Base-by-base conservation (phyloP, 2,797 vertebrate genomes). In the Emys orbicularis region DNA sequence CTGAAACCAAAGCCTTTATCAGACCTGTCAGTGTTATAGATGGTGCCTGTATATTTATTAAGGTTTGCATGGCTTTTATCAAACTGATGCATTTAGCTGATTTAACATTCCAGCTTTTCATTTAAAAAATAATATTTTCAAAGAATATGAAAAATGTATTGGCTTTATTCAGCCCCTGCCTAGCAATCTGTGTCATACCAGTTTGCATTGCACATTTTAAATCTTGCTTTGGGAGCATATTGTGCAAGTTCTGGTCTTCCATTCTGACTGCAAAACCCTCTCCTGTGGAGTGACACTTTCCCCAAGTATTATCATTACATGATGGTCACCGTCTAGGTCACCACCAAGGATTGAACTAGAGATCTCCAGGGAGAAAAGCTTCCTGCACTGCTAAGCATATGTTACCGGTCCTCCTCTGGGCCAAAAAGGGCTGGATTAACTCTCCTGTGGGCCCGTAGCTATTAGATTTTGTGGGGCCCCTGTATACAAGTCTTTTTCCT, bases 1-100 rank as follows among this genome's bases (percentile, higher is more conserved):
- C 83, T 90, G 80, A 93, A 97, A 96, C 91, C 83, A 89, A 91
- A 96, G 77, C 13, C 80, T 98, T 98, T 98, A 97, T 98, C 97
- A 96, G 91, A 96, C 92, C 96, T 98, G 98, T 98, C 98, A 98
- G 49, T 83, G 82, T 98, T 98, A 98, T 97, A 98, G 96, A 98
- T 98, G 98, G 92, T 94, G 52, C 88, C 95, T 96, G 95, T 97
- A 94, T 97, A 96, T 96, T 95, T 97, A 97, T 93, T 95, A 96
- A 98, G 90, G 96, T 98, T 97, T 98, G 95, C 97, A 97, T 97
- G 96, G 92, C 94, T 97, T 98, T 97, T 97, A 97, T 98, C 97
- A 97, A 96, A 96, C 86, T 94, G 85, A 96, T 97, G 79, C 84
- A 96, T 83, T 97, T 97, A 96, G 95, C 81, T 97, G 96, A 97